Conservation (phyloP, 2,888 invertebrate species). For the Cataglyphis albicans region DNA sequence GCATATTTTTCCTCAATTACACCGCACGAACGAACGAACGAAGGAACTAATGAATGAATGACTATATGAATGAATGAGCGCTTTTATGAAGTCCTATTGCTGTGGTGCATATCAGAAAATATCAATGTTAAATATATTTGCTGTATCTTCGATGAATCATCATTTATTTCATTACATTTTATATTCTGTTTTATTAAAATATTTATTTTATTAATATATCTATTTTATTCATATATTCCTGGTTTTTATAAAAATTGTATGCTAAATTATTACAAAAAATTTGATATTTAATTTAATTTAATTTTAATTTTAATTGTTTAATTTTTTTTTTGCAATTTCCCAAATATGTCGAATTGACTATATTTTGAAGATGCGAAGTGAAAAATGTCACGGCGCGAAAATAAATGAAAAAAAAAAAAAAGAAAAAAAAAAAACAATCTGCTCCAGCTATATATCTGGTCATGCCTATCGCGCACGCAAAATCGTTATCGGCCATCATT, state of each 20-base stretch:
- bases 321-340: background rate
- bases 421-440: background rate
- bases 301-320: no score
- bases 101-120: conserved; percentile 15
- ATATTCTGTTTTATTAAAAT: background rate
- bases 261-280: no score
- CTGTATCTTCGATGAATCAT: conserved; percentile 26
- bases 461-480: background rate
- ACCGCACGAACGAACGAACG: conserved; percentile 3
- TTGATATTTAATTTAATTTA: no score
- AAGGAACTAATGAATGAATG: background rate
- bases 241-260: no score
- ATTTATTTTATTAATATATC: no score
- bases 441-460: background rate
- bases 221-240: no score
- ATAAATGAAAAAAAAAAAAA: conserved; percentile 17
- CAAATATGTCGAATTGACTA: background rate
- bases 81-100: conserved; percentile 32
- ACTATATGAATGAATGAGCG: conserved; percentile 30
- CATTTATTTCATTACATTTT: conserved; percentile 40
- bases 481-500: conserved; percentile 28
- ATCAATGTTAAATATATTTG: conserved; percentile 17
- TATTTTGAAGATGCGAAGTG: conserved; percentile 13
- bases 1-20: conserved; percentile 34
- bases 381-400: background rate